A percentile compares a stretch with the other conserved stretches of the same genome.
Evolutionary conservation across 2,888 invertebrate genomes (phyloP).

Genomic region (Cylindroiulus punctatus): DNA sequence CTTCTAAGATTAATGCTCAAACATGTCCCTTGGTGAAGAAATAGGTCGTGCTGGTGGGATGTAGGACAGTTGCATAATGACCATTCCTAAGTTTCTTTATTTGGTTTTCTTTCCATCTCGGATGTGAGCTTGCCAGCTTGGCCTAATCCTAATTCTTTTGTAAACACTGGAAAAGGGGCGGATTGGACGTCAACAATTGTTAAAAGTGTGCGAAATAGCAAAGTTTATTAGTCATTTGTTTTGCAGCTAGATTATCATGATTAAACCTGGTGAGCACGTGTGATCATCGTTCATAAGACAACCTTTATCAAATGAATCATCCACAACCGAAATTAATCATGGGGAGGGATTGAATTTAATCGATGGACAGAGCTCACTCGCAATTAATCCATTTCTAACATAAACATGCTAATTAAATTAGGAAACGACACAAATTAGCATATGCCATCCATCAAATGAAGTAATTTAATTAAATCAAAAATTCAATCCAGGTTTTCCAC

Average conservation of each 20-base stretch:
- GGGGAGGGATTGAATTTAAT: too few relatives aligned
- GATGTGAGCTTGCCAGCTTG: neutral
- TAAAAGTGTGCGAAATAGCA: neutral
- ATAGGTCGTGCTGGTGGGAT: neutral
- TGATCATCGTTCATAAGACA: too few relatives aligned
- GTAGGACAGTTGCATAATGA: conserved; percentile 30
- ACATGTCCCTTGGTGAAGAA: neutral
- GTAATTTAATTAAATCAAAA: too few relatives aligned
- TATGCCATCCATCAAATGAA: too few relatives aligned
- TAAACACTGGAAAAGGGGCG: neutral
- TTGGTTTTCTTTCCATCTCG: neutral
- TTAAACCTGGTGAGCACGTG: neutral
- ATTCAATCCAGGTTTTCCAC: too few relatives aligned
- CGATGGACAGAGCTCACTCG: too few relatives aligned
- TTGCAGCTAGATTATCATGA: neutral
- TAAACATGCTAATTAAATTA: too few relatives aligned
- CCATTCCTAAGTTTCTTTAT: neutral
- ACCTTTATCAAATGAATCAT: too few relatives aligned
- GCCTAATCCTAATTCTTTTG: neutral
- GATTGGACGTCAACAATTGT: neutral
- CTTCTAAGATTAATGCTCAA: neutral
- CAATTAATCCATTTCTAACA: too few relatives aligned
- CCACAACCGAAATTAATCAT: too few relatives aligned
- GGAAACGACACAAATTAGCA: too few relatives aligned
- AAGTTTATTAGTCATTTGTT: neutral